Percentiles rank a stretch among this genome's conserved stretches.
Evolutionary conservation across 1,140 invertebrate genomes (phyloP).

Genomic region (Drosophila persimilis): DNA sequence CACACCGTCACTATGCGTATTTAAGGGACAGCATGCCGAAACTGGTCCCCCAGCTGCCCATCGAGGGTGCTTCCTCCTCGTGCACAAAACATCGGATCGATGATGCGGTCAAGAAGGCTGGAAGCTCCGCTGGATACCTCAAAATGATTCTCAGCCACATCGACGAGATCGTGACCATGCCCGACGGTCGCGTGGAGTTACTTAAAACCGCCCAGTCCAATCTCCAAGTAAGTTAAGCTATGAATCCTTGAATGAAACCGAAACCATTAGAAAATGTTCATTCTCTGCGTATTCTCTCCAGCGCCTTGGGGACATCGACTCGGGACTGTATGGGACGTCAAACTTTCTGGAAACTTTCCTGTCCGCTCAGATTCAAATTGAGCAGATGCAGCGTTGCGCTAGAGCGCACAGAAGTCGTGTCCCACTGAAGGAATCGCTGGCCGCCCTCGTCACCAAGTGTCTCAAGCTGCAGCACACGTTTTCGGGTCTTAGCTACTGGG

Average conservation of each 20-base stretch:
- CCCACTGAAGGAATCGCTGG: conserved; percentile 81
- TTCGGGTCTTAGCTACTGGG: conserved; percentile 89
- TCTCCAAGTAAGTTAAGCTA: conserved; percentile 83
- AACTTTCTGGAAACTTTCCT: conserved; percentile 94
- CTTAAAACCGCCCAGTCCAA: conserved; percentile 89
- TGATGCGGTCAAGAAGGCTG: conserved; percentile 51
- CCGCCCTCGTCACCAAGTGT: conserved; percentile 87
- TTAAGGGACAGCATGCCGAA: conserved; percentile 96
- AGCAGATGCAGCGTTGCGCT: conserved; percentile 77
- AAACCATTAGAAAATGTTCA: background rate
- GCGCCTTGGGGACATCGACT: conserved; percentile 93
- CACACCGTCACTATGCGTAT: conserved; percentile 96
- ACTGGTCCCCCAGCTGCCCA: conserved; percentile 93
- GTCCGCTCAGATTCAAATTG: conserved; percentile 85
- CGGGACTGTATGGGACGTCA: conserved; percentile 91
- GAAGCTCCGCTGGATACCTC: conserved; percentile 86
- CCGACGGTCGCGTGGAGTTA: conserved; percentile 83
- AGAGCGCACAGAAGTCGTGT: conserved; percentile 68
- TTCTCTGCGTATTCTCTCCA: conserved; percentile 5
- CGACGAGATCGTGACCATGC: conserved; percentile 86
- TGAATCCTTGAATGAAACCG: background rate
- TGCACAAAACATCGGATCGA: conserved; percentile 55
- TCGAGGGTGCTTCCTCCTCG: conserved; percentile 84
- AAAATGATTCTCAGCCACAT: conserved; percentile 89
- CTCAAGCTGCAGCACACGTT: conserved; percentile 92